phyloP scores from a whole-genome alignment of 2,888 invertebrate genomes.

The Gymnoscelis rufifasciata region DNA sequence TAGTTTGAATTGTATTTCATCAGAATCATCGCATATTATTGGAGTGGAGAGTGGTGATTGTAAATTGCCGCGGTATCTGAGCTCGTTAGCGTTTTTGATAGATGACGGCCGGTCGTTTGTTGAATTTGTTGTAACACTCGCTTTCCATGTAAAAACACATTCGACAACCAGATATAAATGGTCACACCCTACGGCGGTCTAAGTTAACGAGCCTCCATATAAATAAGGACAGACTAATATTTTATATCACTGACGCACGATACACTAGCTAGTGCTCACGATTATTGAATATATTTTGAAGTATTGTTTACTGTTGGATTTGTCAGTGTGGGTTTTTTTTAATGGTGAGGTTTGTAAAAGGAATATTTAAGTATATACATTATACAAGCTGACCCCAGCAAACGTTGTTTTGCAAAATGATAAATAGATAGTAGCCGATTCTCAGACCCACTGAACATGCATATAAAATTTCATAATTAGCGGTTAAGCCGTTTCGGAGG shows the following conservation, averaged over 20 bases:
- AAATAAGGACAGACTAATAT: constrained; percentile 70
- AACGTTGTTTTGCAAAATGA: too few relatives aligned
- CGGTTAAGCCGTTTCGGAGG: too few relatives aligned
- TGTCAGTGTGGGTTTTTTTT: too few relatives aligned
- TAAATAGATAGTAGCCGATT: too few relatives aligned
- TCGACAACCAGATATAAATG: constrained; percentile 74
- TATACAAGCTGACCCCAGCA: too few relatives aligned
- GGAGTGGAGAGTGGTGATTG: constrained; percentile 59
- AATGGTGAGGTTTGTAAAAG: not conserved
- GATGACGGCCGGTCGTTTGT: constrained; percentile 75
- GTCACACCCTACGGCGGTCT: constrained; percentile 73
- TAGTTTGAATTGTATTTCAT: constrained; percentile 44
- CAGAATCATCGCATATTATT: constrained; percentile 68
- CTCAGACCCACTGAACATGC: too few relatives aligned
- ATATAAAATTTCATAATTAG: too few relatives aligned
- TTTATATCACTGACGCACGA: constrained; percentile 57
- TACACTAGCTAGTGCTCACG: constrained; percentile 40
- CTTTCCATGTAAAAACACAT: constrained; percentile 70
- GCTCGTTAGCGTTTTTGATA: constrained; percentile 78
- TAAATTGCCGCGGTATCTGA: constrained; percentile 69
- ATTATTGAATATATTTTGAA: constrained; percentile 38
- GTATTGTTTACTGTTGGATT: constrained; percentile 27
- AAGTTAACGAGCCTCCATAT: constrained; percentile 74
- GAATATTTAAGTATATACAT: too few relatives aligned
- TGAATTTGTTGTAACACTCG: constrained; percentile 72